Conservation (phyloP, 1,140 invertebrate species). For the Nephila pilipes region DNA sequence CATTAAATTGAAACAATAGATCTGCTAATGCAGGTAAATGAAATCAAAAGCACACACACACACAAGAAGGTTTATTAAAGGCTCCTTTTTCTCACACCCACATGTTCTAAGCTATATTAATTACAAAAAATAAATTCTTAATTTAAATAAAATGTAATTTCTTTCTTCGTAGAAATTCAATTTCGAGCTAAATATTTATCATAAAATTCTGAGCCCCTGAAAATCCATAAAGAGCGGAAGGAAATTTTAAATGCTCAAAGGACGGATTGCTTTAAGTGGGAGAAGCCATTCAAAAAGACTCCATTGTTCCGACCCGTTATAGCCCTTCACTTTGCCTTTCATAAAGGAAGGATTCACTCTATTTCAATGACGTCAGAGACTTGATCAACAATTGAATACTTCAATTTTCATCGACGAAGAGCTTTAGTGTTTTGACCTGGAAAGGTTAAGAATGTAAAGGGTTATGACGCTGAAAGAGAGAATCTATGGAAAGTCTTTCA, state of each 20-base stretch:
- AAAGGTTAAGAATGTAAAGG: conserved; percentile 15
- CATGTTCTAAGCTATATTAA: too few species aligned
- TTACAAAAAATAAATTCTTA: too few species aligned
- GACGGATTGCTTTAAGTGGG: not conserved
- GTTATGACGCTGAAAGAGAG: not conserved
- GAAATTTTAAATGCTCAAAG: not conserved
- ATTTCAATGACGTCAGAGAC: conserved; percentile 6
- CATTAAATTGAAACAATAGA: too few species aligned
- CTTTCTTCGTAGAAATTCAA: not conserved
- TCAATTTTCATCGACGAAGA: conserved; percentile 21
- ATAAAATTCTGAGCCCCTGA: not conserved
- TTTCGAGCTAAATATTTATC: not conserved
- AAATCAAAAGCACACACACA: too few species aligned
- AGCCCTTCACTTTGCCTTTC: not conserved
- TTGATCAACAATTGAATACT: conserved; percentile 38
- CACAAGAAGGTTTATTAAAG: too few species aligned
- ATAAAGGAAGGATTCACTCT: not conserved
- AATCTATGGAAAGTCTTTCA: too few species aligned
- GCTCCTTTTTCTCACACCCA: too few species aligned
- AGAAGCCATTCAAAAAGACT: not conserved
- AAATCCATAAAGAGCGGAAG: not conserved
- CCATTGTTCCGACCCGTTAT: not conserved
- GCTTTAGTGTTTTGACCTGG: not conserved
- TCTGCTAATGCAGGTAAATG: too few species aligned
- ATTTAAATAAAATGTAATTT: too few species aligned